Conservation (phyloP, 2,113 vertebrate species). For the Myiopsitta monachus region DNA sequence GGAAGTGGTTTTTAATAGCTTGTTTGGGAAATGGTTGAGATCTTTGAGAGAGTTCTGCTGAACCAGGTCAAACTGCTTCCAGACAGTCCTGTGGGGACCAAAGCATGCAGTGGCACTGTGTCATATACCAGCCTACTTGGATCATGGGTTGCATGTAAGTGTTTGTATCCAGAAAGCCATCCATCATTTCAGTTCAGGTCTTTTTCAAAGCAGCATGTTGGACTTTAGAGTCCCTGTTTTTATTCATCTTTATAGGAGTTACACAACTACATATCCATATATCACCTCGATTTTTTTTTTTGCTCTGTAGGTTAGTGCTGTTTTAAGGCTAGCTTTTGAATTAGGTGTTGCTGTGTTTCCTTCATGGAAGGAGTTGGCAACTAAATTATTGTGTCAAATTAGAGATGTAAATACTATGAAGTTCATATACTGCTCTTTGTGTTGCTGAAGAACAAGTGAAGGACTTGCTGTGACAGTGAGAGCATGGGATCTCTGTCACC, state of each 20-base stretch:
- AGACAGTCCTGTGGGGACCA: not conserved
- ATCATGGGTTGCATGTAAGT: not conserved
- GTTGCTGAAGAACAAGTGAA: not conserved
- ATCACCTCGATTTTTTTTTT: not conserved
- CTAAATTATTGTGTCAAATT: not conserved
- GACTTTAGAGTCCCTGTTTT: not conserved
- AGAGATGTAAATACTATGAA: not conserved
- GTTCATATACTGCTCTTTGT: not conserved
- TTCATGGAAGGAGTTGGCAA: not conserved
- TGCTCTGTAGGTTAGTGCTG: not conserved
- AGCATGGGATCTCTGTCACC: not conserved
- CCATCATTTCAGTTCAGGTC: not conserved
- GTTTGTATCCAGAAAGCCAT: not conserved
- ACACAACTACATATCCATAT: not conserved
- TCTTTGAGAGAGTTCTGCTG: not conserved
- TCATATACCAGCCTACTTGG: not conserved
- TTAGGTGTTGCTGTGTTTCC: not conserved
- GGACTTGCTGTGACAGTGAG: not conserved
- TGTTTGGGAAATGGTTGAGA: not conserved
- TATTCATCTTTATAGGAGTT: not conserved
- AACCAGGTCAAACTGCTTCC: not conserved
- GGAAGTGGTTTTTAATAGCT: not conserved
- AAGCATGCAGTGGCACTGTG: not conserved
- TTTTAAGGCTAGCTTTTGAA: not conserved
- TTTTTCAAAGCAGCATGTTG: not conserved